These are phyloP conservation scores for Metopia argyrocephala DNA, from an alignment of 2,888 invertebrate genomes.

Conservation along the genomic window DNA sequence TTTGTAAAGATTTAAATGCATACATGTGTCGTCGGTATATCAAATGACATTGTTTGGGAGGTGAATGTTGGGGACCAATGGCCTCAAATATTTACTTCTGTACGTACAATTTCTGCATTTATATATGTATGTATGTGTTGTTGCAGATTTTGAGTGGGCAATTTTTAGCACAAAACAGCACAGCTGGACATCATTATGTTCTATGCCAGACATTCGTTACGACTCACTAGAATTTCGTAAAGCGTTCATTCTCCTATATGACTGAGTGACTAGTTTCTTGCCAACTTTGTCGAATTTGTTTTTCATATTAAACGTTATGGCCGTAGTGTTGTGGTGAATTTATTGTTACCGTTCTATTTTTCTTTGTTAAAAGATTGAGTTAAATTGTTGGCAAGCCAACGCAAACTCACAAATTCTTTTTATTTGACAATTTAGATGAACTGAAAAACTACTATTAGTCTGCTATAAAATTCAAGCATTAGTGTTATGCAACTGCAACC, in stretches of 20 bases:
- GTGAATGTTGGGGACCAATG: constrained; percentile 55
- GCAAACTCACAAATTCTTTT: constrained; percentile 61
- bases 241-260: constrained; percentile 17
- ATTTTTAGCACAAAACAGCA: constrained; percentile 59
- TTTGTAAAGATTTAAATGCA: no score
- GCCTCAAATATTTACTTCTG: constrained; percentile 46
- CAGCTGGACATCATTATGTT: constrained; percentile 55
- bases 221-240: constrained; percentile 13
- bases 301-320: constrained; percentile 21
- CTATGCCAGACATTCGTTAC: constrained; percentile 30
- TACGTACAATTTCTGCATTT: neutral
- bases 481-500: neutral
- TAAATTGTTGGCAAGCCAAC: constrained; percentile 56
- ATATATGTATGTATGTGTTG: neutral
- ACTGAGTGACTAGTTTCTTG: constrained; percentile 7
- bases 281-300: constrained; percentile 18
- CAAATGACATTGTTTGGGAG: constrained; percentile 45
- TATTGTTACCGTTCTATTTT: neutral
- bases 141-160: constrained; percentile 58
- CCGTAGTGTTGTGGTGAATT: neutral
- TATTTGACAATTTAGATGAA: constrained; percentile 65
- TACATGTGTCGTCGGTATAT: constrained; percentile 46
- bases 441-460: constrained; percentile 40
- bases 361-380: constrained; percentile 18
- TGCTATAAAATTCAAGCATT: neutral